Evolutionary conservation across 2,797 vertebrate species (phyloP), one percentile per base, ranked within the genome.

Genomic region (Meriones psammophilus): DNA sequence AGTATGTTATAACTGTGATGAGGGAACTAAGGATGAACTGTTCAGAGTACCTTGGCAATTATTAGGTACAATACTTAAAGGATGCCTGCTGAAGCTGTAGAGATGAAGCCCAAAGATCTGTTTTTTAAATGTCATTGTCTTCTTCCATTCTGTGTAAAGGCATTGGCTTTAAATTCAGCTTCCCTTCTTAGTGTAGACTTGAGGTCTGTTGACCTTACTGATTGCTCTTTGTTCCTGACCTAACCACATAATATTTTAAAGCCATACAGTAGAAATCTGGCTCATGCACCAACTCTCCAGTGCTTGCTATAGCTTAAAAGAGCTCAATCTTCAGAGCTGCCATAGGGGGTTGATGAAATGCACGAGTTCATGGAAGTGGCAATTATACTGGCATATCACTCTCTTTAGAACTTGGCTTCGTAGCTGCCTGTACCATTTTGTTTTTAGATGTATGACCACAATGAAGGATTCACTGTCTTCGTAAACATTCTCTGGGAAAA

Each of bases 401-500:
- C 97, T 97, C 95, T 97, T 98, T 97, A 96, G 95, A 92, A 91
- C 83, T 97, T 94, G 92, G 89, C 97, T 97, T 97, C 93, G 94
- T 97, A 96, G 94, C 95, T 97, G 74, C 92, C 96, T 88, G 74
- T 97, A 87, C 92, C 79, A 24, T 97, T 96, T 96, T 95, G 95
- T 94, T 97, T 97, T 97, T 96, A 96, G 97, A 96, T 96, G 93
- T 97, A 96, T 97, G 90, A 87, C 94, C 60, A 92, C 86, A 93
- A 80, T 97, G 97, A 97, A 96, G 94, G 94, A 97, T 97, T 97
- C 97, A 96, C 86, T 96, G 83, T 94, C 90, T 95, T 89, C 87
- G 20, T 96, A 97, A 97, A 97, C 96, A 97, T 96, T 97, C 95
- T 96, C 96, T 94, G 94, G 96, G 97, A 95, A 96, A 96, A 97